A percentile compares a stretch with the other conserved stretches of the same genome.
Evolutionary conservation across 2,888 invertebrate genomes (phyloP).

Genomic region (Drosophila phalerata): DNA sequence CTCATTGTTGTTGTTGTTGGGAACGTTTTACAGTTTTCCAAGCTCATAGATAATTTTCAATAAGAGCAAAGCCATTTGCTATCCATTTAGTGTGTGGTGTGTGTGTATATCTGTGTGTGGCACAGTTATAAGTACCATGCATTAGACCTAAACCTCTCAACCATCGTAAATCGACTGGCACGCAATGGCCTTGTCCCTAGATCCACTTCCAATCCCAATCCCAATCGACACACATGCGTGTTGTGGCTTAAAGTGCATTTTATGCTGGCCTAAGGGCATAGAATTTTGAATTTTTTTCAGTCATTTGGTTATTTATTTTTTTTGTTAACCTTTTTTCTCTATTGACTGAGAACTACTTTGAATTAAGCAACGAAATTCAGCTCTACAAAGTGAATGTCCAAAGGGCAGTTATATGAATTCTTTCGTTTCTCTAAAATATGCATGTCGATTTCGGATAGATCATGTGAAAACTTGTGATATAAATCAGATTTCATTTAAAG

Average conservation of each 20-base stretch:
- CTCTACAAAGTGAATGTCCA: conserved; percentile 8
- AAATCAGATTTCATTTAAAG: not conserved
- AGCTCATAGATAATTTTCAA: conserved; percentile 73
- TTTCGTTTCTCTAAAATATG: not conserved
- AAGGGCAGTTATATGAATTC: not conserved
- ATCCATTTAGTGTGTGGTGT: conserved; percentile 26
- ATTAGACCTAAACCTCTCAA: conserved; percentile 70
- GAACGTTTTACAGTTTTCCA: conserved; percentile 66
- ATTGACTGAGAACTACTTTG: conserved; percentile 13
- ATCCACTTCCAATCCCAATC: conserved; percentile 7
- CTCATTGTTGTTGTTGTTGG: conserved; percentile 38
- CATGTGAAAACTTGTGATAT: not conserved
- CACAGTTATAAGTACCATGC: conserved; percentile 39
- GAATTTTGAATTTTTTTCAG: conserved; percentile 29
- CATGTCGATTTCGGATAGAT: not conserved
- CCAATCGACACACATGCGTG: conserved; percentile 44
- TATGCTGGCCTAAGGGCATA: conserved; percentile 46
- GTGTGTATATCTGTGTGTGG: conserved; percentile 34
- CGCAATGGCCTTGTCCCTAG: conserved; percentile 66
- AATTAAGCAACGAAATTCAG: conserved; percentile 29
- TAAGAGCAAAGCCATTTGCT: conserved; percentile 55
- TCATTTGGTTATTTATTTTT: conserved; percentile 23
- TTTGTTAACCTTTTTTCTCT: conserved; percentile 5
- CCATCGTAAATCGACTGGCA: conserved; percentile 54
- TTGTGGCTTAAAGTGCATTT: conserved; percentile 49